phyloP scores from a whole-genome alignment of 2,113 vertebrate species.

The Petroica traversi region DNA sequence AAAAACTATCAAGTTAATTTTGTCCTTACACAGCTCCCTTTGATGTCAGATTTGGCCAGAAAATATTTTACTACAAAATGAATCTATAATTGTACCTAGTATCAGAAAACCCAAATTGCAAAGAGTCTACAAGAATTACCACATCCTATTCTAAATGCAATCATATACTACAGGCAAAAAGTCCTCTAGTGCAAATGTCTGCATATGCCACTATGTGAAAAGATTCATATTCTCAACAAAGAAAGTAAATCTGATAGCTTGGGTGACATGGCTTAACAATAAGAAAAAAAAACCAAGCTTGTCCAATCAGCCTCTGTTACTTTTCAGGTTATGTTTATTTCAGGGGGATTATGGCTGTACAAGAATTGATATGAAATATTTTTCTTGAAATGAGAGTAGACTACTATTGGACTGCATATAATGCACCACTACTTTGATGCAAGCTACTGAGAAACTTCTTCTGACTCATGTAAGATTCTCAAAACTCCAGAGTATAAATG shows the following conservation, averaged over 20 bases:
- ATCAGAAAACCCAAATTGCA: neutral
- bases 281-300: neutral
- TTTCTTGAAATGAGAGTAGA: neutral
- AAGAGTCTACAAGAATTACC: neutral
- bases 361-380: neutral
- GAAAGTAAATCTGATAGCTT: neutral
- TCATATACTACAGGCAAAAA: neutral
- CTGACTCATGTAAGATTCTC: neutral
- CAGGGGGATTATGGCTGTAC: neutral
- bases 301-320: neutral
- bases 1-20: accelerated
- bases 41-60: neutral
- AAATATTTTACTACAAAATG: neutral
- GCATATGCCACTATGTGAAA: neutral
- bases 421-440: neutral
- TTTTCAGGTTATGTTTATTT: neutral
- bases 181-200: neutral
- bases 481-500: neutral
- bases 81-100: neutral
- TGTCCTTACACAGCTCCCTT: neutral
- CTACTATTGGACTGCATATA: neutral
- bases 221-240: neutral
- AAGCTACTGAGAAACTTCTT: neutral
- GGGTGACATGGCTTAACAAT: neutral
- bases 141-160: neutral